Conservation (phyloP, 2,113 vertebrate genomes). For the Parotia lawesii region DNA sequence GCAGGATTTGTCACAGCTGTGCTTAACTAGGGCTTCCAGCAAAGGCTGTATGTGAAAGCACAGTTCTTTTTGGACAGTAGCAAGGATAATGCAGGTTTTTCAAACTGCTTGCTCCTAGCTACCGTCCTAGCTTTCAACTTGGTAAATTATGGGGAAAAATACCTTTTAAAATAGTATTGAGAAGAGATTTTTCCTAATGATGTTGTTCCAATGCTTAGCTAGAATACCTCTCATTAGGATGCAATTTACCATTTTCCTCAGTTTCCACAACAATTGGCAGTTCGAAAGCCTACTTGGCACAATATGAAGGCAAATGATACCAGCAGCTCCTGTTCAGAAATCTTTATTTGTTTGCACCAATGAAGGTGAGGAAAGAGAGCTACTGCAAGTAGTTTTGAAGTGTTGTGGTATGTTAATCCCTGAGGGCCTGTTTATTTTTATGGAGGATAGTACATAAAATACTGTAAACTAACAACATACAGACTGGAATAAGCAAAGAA, state of each 20-base stretch:
- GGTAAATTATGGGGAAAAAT: background rate
- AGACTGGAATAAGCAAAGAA: background rate
- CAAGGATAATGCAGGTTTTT: background rate
- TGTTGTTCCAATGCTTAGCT: background rate
- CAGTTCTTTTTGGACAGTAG: background rate
- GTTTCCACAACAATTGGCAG: background rate
- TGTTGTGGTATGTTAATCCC: background rate
- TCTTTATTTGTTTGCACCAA: background rate
- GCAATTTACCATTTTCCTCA: background rate
- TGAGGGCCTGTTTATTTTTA: background rate
- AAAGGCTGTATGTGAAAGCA: background rate
- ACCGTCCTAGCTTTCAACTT: background rate
- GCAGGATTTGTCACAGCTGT: background rate
- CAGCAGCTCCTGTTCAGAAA: background rate
- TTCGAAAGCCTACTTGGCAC: background rate
- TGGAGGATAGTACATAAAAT: background rate
- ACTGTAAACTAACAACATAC: background rate
- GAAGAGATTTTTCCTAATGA: background rate
- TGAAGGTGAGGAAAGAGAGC: constrained; percentile 17
- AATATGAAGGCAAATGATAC: background rate
- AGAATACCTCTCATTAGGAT: background rate
- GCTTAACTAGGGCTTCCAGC: background rate
- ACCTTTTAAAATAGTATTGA: background rate
- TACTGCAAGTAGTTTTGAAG: background rate
- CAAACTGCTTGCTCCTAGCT: background rate